Evolutionary conservation across 30 jellyfish, hydroid and myxozoan species (phyloP), one percentile per base, ranked within the genome.

Genomic region (Hydra vulgaris): DNA sequence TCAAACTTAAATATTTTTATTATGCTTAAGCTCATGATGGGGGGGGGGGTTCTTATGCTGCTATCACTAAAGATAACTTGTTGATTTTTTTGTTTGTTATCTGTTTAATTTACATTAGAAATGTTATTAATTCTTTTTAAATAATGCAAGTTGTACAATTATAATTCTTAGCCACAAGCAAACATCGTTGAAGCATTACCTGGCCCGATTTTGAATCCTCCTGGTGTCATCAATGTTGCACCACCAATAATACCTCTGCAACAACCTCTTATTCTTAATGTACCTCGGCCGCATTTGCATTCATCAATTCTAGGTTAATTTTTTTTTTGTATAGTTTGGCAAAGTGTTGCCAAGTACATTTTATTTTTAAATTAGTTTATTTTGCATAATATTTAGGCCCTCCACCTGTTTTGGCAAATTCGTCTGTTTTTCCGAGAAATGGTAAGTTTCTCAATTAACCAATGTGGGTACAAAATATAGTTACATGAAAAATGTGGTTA

Each of bases 201-300:
- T 69, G 76, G 25, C 15, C 26, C 5, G 15, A 8, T 24, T 69
- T 21, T 69, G 8, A 69, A 5, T 69, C 76, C 76, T 69, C 73
- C 81, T 1, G 7, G 74, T 73, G 67, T 73, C 17, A 7, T 73
- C 20, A 22, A 7, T 20, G 81, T 68, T 3, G 75, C 75, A 15
- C 75, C 75, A 68, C 75, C 7, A 15, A 4, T 68, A n/a, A 68
- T 68, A 23, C 25, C 25, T 68, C 5, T 68, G 25, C 75, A 68
- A 68, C 75, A 20, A 15, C 27, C 27, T 8, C 26, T 68, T n/a
- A 68, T 23, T 3, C 7, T 68, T 68, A 68, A 20, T n/a, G 75
- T 68, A n/a, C 75, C 75, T n/a, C 25, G 75, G 16, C 75, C 75
- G 8, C 75, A 68, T 15, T 68, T 23, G 27, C 75, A 68, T 68